Evolutionary conservation across 2,888 invertebrate genomes (phyloP), one percentile per base, ranked within the genome.

Genomic region (Megaustenia siamemsis): DNA sequence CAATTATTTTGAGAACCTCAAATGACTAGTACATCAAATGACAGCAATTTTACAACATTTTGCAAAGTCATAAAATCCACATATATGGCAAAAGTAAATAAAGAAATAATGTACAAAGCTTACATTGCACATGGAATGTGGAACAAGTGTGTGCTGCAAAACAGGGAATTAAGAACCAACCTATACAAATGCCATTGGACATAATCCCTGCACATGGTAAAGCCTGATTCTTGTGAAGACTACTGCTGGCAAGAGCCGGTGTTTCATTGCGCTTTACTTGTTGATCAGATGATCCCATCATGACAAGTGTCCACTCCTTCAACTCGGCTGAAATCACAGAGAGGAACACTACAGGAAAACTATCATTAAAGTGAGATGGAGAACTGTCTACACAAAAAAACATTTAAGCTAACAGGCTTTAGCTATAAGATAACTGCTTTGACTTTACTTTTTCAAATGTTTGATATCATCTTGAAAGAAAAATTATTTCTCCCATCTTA

Each of bases 301-400:
- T 87, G n/a, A 90, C 90, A 80, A 92, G 87, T n/a, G 90, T 89
- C 92, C 92, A 92, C 69, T 91, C 90, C 81, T 91, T 90, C 71
- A 92, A 86, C 86, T 92, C 91, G 66, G 92, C 92, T 92, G 90
- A 10, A 84, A 84, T 28, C 4, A 71, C 24, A 69, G 32, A 66
- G 38, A 76, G 40, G 21, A 38, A 38, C 12, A 60, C 10, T 45
- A 28, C 4, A 28, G n/a, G 6, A 66, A 15, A 82, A 35, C 18
- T 71, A 24, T n/a, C 6, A 80, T 45, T 21, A 28, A 69, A 43
- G 43, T 40, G 32, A 35, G 28, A 12, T 38, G 1, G 1, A 21
- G 28, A 60, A 10, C 6, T 49, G 15, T 49, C 5, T 24, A 60
- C 5, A 24, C 10, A 5, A 60, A 24, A 4, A 15, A 5, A 18